Evolutionary conservation across 2,888 invertebrate species (phyloP).

Genomic region (Brachypterus glaber): DNA sequence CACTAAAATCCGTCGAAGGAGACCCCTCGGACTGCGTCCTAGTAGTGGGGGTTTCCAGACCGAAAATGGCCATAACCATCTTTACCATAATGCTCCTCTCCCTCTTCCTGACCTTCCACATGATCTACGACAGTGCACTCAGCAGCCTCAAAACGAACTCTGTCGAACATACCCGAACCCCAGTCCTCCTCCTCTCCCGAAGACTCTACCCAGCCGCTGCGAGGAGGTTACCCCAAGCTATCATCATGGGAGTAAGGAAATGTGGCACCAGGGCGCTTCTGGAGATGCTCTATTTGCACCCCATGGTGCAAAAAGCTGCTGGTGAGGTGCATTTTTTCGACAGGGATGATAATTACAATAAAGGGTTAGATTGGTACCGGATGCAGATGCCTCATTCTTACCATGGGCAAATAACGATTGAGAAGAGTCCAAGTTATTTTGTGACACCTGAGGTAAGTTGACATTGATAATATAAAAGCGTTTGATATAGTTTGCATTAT

Average conservation of each 20-base stretch:
- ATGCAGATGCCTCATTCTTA: constrained; percentile 91
- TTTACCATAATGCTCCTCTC: constrained; percentile 72
- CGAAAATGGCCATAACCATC: constrained; percentile 72
- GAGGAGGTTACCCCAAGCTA: constrained; percentile 60
- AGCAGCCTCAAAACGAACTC: constrained; percentile 59
- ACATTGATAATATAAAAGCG: neutral
- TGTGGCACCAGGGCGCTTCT: constrained; percentile 93
- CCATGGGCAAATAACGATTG: constrained; percentile 87
- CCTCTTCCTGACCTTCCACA: constrained; percentile 75
- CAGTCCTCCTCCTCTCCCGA: constrained; percentile 37
- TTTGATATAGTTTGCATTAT: no score
- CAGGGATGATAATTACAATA: constrained; percentile 82
- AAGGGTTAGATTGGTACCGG: constrained; percentile 91
- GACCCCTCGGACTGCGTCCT: constrained; percentile 77
- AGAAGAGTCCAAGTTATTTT: constrained; percentile 97
- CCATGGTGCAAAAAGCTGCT: constrained; percentile 82
- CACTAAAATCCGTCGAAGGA: constrained; percentile 74
- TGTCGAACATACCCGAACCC: constrained; percentile 41
- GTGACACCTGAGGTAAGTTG: constrained; percentile 79
- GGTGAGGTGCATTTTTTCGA: constrained; percentile 98
- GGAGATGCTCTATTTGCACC: constrained; percentile 93
- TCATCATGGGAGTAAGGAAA: constrained; percentile 93
- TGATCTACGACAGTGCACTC: constrained; percentile 75
- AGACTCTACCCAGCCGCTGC: constrained; percentile 50
- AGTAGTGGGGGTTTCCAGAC: constrained; percentile 75